Evolutionary conservation across 2,888 invertebrate species (phyloP), one percentile per base, ranked within the genome.

Genomic region (Augochlorella aurata): DNA sequence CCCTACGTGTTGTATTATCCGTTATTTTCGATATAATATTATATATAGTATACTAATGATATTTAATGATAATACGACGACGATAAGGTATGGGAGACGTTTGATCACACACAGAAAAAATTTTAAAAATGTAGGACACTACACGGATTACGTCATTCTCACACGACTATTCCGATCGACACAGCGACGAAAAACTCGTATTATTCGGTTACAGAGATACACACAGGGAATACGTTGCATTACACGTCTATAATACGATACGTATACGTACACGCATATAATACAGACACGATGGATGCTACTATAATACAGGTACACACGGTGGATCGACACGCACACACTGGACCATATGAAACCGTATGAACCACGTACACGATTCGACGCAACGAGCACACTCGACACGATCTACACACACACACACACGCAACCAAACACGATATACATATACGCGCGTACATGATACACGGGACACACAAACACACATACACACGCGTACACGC

Each of bases 21-120:
- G 93, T 93, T 93, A 93, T 93, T 93, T 93, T 93, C 93, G 93
- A 93, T 93, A 93, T 93, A 93, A 93, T 92, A 93, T 93, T 93
- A 91, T 92, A 91, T 92, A 92, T 93, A 93, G 93, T 92, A 91
- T 88, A 92, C 91, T 93, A 93, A 93, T 92, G 90, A 93, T 93
- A 93, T 91, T 93, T 93, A 93, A 93, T 93, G 90, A 93, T 93
- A 93, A 93, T 92, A 93, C 92, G 93, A 93, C 91, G 93, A 93
- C 90, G 93, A 93, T 93, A 92, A 93, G 93, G 92, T 93, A 93
- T 91, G 93, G 93, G 92, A 92, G 92, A 93, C 92, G 93, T 93
- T 93, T 93, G 93, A 92, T 93, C 92, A 92, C 89, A 91, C 90
- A 89, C 81, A 80, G 76, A 63, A 63, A 63, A 63, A 63, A 49